A percentile compares a stretch with the other conserved stretches of the same genome.
Evolutionary conservation across 2,113 vertebrate genomes (phyloP).

Genomic region (Arizona elegans): DNA sequence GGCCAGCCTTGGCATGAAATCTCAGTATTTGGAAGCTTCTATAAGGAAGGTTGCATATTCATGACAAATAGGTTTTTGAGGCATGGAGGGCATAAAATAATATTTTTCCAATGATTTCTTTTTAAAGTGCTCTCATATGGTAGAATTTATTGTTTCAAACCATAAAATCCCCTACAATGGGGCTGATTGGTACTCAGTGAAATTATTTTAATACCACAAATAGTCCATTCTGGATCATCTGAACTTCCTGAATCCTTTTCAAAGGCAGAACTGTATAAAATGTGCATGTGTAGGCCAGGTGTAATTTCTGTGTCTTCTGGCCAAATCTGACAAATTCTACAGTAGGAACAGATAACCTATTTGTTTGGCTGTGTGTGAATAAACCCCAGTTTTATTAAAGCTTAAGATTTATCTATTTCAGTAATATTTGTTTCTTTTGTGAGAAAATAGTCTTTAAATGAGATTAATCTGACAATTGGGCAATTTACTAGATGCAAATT

Average conservation of each 20-base stretch:
- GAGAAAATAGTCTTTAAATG: background rate
- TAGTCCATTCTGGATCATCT: background rate
- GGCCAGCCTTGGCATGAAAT: background rate
- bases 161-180: background rate
- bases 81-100: background rate
- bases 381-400: background rate
- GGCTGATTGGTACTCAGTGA: background rate
- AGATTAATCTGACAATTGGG: background rate
- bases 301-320: background rate
- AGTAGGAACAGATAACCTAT: background rate
- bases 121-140: background rate
- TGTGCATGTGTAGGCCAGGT: background rate
- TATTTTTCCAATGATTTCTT: background rate
- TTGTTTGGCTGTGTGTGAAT: background rate
- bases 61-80: background rate
- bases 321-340: background rate
- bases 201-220: background rate
- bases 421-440: background rate
- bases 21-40: background rate
- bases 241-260: background rate
- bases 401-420: background rate
- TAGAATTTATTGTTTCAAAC: background rate
- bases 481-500: background rate
- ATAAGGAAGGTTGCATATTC: background rate
- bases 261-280: background rate